Evolutionary conservation across 2,888 invertebrate species (phyloP), one percentile per base, ranked within the genome.

Genomic region (Rugalucina vietnamica): DNA sequence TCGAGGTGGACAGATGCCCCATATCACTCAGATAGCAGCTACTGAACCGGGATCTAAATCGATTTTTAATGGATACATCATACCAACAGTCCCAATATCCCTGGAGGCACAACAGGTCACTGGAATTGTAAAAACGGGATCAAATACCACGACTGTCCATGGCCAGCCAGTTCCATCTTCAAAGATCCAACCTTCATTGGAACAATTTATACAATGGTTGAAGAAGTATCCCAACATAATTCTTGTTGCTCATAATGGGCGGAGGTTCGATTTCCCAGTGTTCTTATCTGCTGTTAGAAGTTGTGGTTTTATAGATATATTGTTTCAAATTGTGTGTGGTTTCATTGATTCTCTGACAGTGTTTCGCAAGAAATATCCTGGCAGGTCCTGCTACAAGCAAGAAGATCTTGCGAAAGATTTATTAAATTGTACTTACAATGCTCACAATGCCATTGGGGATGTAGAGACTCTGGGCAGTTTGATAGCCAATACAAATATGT

Each of bases 21-120:
- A 76, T 34, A 43, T 76, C 29, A 76, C 76, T 14, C 69, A 76
- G 49, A 76, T 76, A 32, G 76, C 76, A 18, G 76, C 76, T 14
- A 49, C 18, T n/a, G 76, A 69, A 60, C 37, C 37, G 21, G 24
- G 34, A 21, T 37, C 37, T 37, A 60, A 60, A 24, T 29, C n/a
- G 27, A 27, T 24, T 36, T 76, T 60, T 60, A 24, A 34, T 27
- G 37, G 37, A 5, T 76, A 76, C 60, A 37, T 76, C 8, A 10
- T 60, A 3, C 76, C 76, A 12, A 57, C 36, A 60, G 24, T 34
- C 27, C 69, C 76, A 1, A 65, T 76, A 8, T 65, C 76, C 18
- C 14, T 2, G 3, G 65, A 29, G 12, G 76, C 65, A 24, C 57
- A 65, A 29, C 65, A 65, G 43, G 65, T 37, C 29, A 76, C 76